Base-by-base conservation (phyloP, 2,888 invertebrate genomes). In the Dicyrtoma fusca region DNA sequence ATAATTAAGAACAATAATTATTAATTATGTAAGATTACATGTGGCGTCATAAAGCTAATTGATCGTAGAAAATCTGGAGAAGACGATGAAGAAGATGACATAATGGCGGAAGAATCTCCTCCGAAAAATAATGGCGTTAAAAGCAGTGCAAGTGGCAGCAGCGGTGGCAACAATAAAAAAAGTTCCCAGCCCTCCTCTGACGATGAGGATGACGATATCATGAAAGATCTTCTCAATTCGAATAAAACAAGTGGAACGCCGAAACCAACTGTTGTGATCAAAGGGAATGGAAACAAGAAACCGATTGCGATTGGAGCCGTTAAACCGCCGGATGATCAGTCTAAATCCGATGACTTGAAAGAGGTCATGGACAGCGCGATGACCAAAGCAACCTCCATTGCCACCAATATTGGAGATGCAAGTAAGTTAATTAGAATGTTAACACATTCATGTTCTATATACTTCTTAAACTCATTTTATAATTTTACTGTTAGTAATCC, bases 351-450 rank as follows among this genome's bases (percentile, higher is more conserved):
- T 17, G 62, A 62, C 10, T 42, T 62, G 44, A 62, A 62, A 34
- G 51, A 51, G 1, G n/a, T 47, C 10, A 64, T 51, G 17, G 64
- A 49, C 14, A 19, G 25, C 26, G 66, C 66, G 1, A 51, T 51
- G 34, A 21, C 25, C 5, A 66, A 53, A 34, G 53, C 66, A 1
- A 66, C 51, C 1, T 49, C 66, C 17, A 66, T 66, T 34, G 21
- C 53, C 34, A 25, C 25, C 6, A 66, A 53, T 19, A 51, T 66
- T 26, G 34, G 53, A 8, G 53, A 66, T 17, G 51, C 66, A 1
- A 66, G 66, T 66, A 53, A 26, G 66, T 64, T 25, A n/a, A n/a
- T n/a, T n/a, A n/a, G n/a, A 19, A 51, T 19, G 14, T 6, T 51
- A 17, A n/a, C n/a, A n/a, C n/a, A n/a, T 51, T 45, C 13, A 11